phyloP scores from a whole-genome alignment of 2,113 vertebrate genomes.

The Phainopepla nitens region DNA sequence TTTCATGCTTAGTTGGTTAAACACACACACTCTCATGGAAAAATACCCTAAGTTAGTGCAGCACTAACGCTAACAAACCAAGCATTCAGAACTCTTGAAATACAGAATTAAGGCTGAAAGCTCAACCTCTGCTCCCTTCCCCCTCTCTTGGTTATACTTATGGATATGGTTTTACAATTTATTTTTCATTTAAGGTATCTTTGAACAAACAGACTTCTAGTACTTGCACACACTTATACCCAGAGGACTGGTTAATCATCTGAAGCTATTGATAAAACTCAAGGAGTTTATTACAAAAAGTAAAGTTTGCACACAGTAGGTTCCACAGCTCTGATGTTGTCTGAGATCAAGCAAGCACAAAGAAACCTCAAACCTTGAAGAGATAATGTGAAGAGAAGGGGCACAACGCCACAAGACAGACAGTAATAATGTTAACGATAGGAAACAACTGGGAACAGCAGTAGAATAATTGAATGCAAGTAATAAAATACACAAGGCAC shows the following conservation, averaged over 20 bases:
- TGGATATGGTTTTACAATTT: not conserved
- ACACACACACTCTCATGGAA: not conserved
- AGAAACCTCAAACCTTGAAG: not conserved
- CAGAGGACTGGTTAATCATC: not conserved
- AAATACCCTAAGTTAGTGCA: constrained; percentile 12
- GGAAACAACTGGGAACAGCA: not conserved
- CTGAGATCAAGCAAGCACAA: not conserved
- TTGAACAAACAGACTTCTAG: not conserved
- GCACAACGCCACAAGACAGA: not conserved
- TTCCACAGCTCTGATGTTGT: not conserved
- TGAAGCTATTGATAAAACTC: not conserved
- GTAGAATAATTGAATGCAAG: not conserved
- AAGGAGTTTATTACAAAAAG: not conserved
- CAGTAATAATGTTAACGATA: not conserved
- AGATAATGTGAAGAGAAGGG: not conserved
- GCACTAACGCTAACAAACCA: constrained; percentile 31
- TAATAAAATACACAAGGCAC: not conserved
- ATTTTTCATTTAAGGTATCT: not conserved
- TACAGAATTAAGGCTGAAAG: constrained; percentile 26
- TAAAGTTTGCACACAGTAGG: not conserved
- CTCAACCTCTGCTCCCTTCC: not conserved
- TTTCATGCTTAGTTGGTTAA: constrained; percentile 72
- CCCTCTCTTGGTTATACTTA: not conserved
- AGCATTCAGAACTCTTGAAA: constrained; percentile 17
- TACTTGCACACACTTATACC: not conserved